phyloP scores from a whole-genome alignment of 35 echinoderm and acorn worm genomes.

The Heliocidaris erythrogramma region DNA sequence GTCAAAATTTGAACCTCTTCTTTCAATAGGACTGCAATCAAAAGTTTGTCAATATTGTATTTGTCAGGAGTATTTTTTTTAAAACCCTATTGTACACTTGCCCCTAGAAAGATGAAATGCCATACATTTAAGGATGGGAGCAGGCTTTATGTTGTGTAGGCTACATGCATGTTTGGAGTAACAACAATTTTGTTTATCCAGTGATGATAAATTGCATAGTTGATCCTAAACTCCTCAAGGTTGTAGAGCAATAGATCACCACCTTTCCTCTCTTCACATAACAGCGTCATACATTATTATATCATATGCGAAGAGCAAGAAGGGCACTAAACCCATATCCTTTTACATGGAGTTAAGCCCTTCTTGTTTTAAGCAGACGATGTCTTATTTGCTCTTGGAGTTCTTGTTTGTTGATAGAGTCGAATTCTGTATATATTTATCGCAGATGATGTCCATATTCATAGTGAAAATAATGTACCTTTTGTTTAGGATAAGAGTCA shows the following conservation, averaged over 20 bases:
- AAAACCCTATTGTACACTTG: not conserved
- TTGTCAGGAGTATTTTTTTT: not conserved
- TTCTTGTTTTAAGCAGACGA: no score
- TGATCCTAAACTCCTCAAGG: no score
- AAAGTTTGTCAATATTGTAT: not conserved
- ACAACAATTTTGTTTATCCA: not conserved
- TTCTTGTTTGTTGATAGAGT: no score
- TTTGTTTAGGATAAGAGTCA: no score
- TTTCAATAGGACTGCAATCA: not conserved
- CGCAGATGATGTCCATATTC: no score
- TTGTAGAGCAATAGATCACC: no score
- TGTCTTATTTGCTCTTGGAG: no score
- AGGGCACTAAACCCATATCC: no score
- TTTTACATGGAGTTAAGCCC: no score
- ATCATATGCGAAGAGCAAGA: not conserved
- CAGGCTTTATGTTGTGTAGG: not conserved
- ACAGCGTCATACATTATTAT: not conserved
- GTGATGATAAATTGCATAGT: not conserved
- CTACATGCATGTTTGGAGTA: not conserved
- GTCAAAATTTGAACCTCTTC: not conserved
- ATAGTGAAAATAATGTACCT: no score
- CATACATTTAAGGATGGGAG: not conserved
- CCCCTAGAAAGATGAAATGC: not conserved
- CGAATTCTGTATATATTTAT: no score
- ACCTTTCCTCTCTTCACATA: no score